Conservation (phyloP, 2,888 invertebrate genomes). For the Andrena chrysosceles region DNA sequence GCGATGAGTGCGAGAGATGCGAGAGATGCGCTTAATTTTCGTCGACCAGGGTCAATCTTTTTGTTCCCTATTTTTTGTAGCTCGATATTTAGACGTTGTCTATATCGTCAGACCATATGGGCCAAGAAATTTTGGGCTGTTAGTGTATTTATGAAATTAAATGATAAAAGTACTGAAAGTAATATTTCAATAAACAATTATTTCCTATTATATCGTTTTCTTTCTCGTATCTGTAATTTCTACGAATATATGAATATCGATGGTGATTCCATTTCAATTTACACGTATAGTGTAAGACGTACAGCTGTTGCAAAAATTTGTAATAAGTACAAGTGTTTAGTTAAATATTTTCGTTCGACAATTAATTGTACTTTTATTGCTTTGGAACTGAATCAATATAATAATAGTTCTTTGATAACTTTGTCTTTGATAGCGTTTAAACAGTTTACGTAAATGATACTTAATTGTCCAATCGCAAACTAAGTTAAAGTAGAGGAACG, state of each 20-base stretch:
- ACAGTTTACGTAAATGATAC: neutral
- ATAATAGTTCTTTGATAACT: too few relatives aligned
- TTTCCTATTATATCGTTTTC: slow-evolving; percentile 15
- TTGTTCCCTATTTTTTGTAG: slow-evolving; percentile 8
- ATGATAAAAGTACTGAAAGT: slow-evolving; percentile 25
- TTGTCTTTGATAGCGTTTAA: neutral
- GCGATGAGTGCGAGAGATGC: neutral
- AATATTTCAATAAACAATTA: slow-evolving; percentile 26
- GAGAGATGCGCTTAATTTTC: neutral
- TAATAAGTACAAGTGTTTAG: neutral
- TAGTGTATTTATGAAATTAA: slow-evolving; percentile 35
- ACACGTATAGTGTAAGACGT: too few relatives aligned
- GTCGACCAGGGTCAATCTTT: neutral
- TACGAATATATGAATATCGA: neutral
- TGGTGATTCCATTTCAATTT: neutral
- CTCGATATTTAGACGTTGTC: slow-evolving; percentile 15
- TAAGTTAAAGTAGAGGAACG: neutral
- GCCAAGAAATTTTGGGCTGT: slow-evolving; percentile 18
- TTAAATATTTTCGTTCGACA: neutral
- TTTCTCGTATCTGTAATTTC: neutral
- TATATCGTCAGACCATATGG: neutral
- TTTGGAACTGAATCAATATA: neutral
- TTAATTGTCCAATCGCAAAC: neutral
- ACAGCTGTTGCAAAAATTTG: neutral
- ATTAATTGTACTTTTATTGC: neutral